Percentiles rank a stretch among this genome's conserved stretches.
These are phyloP conservation scores for Cyclargus thomasi DNA, from an alignment of 1,140 invertebrate species.

Conservation along the genomic window DNA sequence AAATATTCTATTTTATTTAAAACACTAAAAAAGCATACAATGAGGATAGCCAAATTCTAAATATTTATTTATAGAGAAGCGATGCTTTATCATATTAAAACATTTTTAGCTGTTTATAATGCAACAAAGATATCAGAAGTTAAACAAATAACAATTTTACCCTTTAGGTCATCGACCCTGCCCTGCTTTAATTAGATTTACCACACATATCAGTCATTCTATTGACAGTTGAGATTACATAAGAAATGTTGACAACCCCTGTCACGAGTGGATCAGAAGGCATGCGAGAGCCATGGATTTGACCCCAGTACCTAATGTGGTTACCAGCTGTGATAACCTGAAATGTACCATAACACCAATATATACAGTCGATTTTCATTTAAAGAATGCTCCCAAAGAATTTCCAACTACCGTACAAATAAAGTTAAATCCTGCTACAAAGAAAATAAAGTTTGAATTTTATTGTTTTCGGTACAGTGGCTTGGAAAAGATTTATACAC, in stretches of 20 bases:
- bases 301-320: constrained; percentile 24
- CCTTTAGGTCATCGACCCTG: neutral
- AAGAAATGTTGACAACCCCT: constrained; percentile 27
- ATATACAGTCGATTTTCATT: neutral
- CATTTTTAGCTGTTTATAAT: too few relatives aligned
- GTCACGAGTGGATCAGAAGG: constrained; percentile 30
- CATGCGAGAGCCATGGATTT: constrained; percentile 33
- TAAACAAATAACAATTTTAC: neutral
- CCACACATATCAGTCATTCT: neutral
- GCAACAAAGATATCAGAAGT: neutral
- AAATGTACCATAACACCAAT: neutral
- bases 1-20: too few relatives aligned
- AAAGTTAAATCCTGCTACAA: neutral
- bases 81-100: too few relatives aligned
- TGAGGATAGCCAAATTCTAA: too few relatives aligned
- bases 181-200: neutral
- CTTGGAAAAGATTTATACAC: neutral
- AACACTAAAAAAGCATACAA: too few relatives aligned
- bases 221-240: constrained; percentile 1
- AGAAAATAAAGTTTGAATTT: constrained; percentile 14
- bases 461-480: neutral
- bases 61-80: too few relatives aligned
- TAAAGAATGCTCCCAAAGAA: neutral
- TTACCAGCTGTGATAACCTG: neutral
- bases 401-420: neutral